Conservation (phyloP, 2,888 invertebrate species). For the Eugnorisma glareosa region DNA sequence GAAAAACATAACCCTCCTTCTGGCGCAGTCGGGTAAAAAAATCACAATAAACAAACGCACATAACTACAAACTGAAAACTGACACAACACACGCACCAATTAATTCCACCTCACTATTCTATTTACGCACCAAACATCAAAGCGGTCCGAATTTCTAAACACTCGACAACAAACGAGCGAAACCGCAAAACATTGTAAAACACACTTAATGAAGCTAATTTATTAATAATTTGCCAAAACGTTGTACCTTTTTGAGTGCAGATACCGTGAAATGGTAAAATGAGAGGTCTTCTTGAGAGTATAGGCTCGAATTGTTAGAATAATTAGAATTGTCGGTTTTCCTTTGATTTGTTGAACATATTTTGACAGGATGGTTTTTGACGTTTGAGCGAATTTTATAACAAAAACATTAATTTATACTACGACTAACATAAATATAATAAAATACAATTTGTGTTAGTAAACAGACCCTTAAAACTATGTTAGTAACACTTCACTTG, state of each 20-base stretch:
- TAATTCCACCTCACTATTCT: slow-evolving; percentile 65
- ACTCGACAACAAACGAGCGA: slow-evolving; percentile 78
- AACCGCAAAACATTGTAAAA: slow-evolving; percentile 84
- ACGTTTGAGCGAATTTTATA: slow-evolving; percentile 9
- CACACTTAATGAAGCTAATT: slow-evolving; percentile 83
- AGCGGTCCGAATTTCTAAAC: slow-evolving; percentile 76
- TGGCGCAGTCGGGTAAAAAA: too few species aligned
- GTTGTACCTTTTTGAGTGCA: slow-evolving; percentile 73
- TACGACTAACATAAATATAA: too few species aligned
- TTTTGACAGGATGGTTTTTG: slow-evolving; percentile 38
- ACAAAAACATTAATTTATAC: too few species aligned
- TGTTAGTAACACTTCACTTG: too few species aligned
- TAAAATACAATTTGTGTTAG: too few species aligned
- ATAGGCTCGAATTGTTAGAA: slow-evolving; percentile 41
- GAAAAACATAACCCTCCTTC: too few species aligned
- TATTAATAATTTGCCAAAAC: slow-evolving; percentile 82
- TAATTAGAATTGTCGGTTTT: slow-evolving; percentile 25
- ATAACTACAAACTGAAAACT: not conserved
- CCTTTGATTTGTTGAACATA: slow-evolving; percentile 52
- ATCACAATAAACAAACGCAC: slow-evolving; percentile 16
- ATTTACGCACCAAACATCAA: slow-evolving; percentile 75
- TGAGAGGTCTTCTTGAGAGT: slow-evolving; percentile 55
- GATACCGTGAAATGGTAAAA: slow-evolving; percentile 67
- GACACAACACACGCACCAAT: slow-evolving; percentile 56
- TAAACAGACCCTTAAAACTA: too few species aligned